A percentile compares a stretch with the other conserved stretches of the same genome.
Conservation (phyloP, 2,888 invertebrate species). For the Meghimatium bilineatum region DNA sequence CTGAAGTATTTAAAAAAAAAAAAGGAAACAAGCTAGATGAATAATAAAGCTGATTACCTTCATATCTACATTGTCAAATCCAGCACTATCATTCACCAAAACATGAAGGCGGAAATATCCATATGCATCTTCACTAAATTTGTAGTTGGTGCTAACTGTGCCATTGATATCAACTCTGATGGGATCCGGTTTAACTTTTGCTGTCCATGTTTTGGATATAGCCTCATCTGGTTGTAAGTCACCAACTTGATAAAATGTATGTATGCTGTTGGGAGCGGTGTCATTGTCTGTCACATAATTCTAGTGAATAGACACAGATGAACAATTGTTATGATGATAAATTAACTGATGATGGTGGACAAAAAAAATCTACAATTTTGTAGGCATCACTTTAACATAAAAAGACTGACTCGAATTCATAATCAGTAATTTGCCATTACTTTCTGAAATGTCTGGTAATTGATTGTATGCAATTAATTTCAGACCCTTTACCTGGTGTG, state of each 20-base stretch:
- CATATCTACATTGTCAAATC: conserved; percentile 43
- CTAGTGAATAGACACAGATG: conserved; percentile 1
- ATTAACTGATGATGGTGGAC: too few species aligned
- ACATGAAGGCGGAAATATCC: conserved; percentile 49
- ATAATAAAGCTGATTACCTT: conserved; percentile 42
- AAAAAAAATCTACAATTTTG: too few species aligned
- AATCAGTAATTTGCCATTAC: too few species aligned
- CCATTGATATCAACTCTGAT: conserved; percentile 51
- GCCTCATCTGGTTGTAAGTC: conserved; percentile 2
- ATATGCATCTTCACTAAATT: conserved; percentile 48
- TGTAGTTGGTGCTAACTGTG: conserved; percentile 46
- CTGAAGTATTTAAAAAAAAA: neutral
- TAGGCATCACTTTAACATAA: too few species aligned
- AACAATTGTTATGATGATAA: too few species aligned
- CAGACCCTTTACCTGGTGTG: too few species aligned
- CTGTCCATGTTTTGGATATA: conserved; percentile 15
- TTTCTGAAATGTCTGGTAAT: too few species aligned
- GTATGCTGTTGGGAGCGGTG: conserved; percentile 34
- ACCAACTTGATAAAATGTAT: conserved; percentile 42
- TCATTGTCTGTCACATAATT: conserved; percentile 37
- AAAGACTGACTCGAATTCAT: too few species aligned
- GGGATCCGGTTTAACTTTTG: conserved; percentile 4
- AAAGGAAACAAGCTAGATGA: neutral
- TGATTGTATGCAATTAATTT: too few species aligned
- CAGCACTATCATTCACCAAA: conserved; percentile 54